phyloP scores from a whole-genome alignment of 2,888 invertebrate genomes.

The Pocota personata region DNA sequence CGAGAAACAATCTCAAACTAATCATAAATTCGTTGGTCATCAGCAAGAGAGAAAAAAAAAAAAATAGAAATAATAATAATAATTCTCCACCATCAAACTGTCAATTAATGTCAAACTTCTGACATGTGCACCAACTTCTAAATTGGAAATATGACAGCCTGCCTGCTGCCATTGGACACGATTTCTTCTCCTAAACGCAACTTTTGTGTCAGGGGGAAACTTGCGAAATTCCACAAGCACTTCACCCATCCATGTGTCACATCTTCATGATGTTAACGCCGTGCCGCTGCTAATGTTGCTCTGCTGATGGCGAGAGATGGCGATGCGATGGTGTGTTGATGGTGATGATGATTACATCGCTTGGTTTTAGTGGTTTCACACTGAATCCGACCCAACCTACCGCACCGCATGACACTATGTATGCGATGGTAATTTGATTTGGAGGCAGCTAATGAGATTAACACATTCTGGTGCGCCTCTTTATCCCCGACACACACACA shows the following conservation, averaged over 20 bases:
- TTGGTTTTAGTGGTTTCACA: conserved; percentile 65
- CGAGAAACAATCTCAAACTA: conserved; percentile 22
- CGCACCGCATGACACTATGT: conserved; percentile 24
- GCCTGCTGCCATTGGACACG: conserved; percentile 47
- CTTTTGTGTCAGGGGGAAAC: conserved; percentile 37
- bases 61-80: conserved; percentile 8
- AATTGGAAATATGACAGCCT: conserved; percentile 58
- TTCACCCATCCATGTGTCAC: conserved; percentile 59
- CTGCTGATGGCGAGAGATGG: background rate
- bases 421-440: conserved; percentile 60
- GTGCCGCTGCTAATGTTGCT: conserved; percentile 4
- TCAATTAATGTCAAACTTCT: conserved; percentile 68
- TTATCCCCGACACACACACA: background rate
- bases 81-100: conserved; percentile 57
- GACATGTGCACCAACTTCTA: conserved; percentile 63
- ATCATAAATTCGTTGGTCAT: conserved; percentile 49
- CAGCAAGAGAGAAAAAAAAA: background rate
- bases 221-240: conserved; percentile 56
- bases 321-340: background rate
- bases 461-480: conserved; percentile 16
- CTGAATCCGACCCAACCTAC: conserved; percentile 44
- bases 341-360: conserved; percentile 61
- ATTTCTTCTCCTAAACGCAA: conserved; percentile 32
- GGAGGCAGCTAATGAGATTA: conserved; percentile 48
- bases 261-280: conserved; percentile 58